Evolutionary conservation across 2,113 vertebrate species (phyloP), one percentile per base, ranked within the genome.

Genomic region (Cepphus grylle): DNA sequence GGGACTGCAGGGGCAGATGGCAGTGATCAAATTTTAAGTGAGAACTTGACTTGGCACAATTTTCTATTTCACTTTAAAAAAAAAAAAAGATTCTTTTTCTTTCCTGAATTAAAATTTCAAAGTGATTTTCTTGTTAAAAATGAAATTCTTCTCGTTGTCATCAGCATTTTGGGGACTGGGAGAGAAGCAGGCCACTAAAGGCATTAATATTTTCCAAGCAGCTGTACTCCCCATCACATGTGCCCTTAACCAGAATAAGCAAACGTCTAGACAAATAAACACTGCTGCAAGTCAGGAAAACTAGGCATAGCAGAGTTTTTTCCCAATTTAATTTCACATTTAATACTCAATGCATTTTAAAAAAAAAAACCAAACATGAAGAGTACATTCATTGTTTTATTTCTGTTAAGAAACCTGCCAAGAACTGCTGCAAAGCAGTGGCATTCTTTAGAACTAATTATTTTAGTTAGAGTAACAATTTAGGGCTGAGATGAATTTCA

Each of bases 51-150:
- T 69, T 15, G 3, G 18, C 34, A 63, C 16, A 12, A 2, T 5
- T 30, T 70, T 55, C 77, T 27, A 47, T 70, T 78, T 71, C 47
- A 29, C 6, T 66, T 59, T 22, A 11, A 62, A 77, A 50, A 50
- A 61, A 29, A 4, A 43, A 12, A 32, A 65, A 8, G 4, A 34
- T 52, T 11, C 4, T n/a, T 6, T 26, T 25, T 1, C 34, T 43
- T 5, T 2, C 40, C 21, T 0, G 0, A 73, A 69, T 30, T 55
- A 47, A 70, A 32, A 8, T 45, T 55, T 7, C 38, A 65, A 52
- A 50, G 29, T 4, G 38, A 42, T 42, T 77, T 59, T 73, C 14
- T 67, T 79, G 3, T 56, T 17, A 71, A 55, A 61, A 55, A 19
- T 27, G 7, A 62, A 72, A 82, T 66, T 80, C 13, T 92, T 69